These are phyloP conservation scores for Centropus bengalensis DNA, from an alignment of 2,113 vertebrate species.

Conservation along the genomic window DNA sequence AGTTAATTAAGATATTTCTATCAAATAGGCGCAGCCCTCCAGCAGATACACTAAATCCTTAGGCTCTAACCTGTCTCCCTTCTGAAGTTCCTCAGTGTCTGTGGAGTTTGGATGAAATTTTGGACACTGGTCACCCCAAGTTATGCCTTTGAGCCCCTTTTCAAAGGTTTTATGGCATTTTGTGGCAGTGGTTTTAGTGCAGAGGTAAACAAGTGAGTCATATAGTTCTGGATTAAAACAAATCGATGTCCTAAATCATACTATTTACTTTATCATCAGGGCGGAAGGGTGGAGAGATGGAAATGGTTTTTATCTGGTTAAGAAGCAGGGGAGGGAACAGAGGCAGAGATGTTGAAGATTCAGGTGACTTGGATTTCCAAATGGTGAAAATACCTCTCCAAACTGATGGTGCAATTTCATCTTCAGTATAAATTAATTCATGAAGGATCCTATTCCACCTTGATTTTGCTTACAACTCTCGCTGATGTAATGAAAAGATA, in stretches of 20 bases:
- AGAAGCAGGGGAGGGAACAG: neutral
- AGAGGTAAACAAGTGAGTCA: neutral
- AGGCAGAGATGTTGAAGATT: neutral
- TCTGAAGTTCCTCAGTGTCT: neutral
- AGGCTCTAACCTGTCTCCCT: neutral
- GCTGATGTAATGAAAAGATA: neutral
- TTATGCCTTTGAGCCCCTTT: neutral
- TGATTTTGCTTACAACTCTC: neutral
- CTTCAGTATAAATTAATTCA: neutral
- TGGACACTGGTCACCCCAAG: neutral
- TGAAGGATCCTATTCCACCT: neutral
- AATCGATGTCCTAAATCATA: neutral
- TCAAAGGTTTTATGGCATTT: neutral
- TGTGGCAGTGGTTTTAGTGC: neutral
- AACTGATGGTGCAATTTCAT: neutral
- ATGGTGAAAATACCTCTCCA: neutral
- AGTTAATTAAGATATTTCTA: neutral
- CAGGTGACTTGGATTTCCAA: neutral
- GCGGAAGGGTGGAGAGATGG: neutral
- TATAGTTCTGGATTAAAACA: neutral
- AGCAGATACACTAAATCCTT: neutral
- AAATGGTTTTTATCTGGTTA: neutral
- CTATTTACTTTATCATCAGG: neutral
- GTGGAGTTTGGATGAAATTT: neutral
- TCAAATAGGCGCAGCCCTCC: neutral